These are phyloP conservation scores for Chloroclysta siterata DNA, from an alignment of 2,888 invertebrate genomes.

Conservation along the genomic window DNA sequence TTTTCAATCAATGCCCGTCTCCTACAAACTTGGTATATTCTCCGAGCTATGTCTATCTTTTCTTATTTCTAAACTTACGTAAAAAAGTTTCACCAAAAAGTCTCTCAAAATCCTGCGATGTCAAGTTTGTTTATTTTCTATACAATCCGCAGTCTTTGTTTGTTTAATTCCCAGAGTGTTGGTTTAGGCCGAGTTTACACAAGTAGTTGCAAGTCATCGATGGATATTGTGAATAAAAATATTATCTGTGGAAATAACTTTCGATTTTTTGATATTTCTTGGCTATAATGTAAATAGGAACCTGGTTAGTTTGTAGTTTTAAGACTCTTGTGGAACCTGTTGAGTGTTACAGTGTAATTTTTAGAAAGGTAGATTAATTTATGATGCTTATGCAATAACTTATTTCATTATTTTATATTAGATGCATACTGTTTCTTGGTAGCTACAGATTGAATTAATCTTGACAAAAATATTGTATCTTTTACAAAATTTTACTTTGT, in stretches of 20 bases:
- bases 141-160: constrained; percentile 61
- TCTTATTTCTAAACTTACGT: background rate
- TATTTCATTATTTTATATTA: too few species aligned
- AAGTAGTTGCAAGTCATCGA: constrained; percentile 71
- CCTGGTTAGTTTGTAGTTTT: background rate
- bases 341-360: too few species aligned
- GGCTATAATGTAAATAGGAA: constrained; percentile 8
- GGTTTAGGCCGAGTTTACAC: constrained; percentile 53
- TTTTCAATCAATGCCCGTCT: too few species aligned
- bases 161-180: constrained; percentile 70
- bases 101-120: constrained; percentile 28
- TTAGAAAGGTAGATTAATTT: too few species aligned
- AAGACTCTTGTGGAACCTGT: background rate
- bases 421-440: too few species aligned
- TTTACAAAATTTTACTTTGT: too few species aligned
- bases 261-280: constrained; percentile 46
- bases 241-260: constrained; percentile 47
- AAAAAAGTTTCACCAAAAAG: constrained; percentile 18
- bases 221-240: constrained; percentile 46
- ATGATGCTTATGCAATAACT: too few species aligned
- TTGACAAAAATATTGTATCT: too few species aligned
- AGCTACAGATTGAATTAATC: too few species aligned
- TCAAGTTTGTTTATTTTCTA: constrained; percentile 58
- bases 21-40: too few species aligned
- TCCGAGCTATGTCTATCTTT: too few species aligned